phyloP scores from a whole-genome alignment of 2,797 vertebrate species.

The Trachops cirrhosus region DNA sequence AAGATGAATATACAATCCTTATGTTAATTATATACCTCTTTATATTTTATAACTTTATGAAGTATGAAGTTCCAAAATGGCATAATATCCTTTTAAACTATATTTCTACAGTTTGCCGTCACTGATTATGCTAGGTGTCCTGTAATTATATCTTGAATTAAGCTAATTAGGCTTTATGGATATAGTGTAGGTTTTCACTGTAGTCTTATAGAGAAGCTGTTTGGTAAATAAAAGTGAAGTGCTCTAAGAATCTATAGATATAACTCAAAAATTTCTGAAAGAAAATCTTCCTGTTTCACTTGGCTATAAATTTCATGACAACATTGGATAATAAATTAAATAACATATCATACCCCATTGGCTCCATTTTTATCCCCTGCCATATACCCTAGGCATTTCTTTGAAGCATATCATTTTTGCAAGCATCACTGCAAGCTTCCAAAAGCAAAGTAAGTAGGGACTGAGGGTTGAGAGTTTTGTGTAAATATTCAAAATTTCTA shows the following conservation, averaged over 20 bases:
- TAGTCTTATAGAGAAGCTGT: background rate
- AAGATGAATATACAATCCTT: background rate
- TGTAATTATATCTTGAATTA: background rate
- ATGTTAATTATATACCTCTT: conserved; percentile 3
- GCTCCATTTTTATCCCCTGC: background rate
- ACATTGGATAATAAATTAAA: background rate
- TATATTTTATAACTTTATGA: background rate
- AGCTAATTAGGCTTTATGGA: background rate
- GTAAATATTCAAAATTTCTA: conserved; percentile 36
- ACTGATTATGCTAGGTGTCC: background rate
- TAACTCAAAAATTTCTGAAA: background rate
- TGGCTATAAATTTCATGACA: background rate
- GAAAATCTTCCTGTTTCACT: background rate
- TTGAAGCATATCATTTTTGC: background rate
- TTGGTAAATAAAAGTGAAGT: background rate
- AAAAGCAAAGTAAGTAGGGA: background rate
- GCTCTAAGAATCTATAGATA: background rate
- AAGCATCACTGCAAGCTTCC: background rate
- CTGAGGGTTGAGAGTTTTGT: background rate
- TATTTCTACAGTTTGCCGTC: background rate
- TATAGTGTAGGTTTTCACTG: background rate
- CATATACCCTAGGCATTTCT: background rate
- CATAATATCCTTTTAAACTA: background rate
- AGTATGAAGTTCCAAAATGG: background rate
- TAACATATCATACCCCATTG: background rate